Conservation (phyloP, 2,113 vertebrate species). For the Leptodactylus fuscus region DNA sequence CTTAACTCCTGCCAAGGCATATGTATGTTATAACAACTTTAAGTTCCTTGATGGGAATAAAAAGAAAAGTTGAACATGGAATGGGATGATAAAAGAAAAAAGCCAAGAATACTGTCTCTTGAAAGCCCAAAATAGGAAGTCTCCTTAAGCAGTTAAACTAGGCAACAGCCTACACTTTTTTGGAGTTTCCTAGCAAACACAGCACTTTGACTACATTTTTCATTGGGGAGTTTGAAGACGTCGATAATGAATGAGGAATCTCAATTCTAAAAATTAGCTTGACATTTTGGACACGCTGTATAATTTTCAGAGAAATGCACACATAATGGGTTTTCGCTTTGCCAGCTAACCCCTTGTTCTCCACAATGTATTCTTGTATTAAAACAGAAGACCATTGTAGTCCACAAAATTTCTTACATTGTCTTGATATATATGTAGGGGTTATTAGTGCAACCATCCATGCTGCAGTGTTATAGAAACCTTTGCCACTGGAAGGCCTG, state of each 20-base stretch:
- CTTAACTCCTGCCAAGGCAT: too few relatives aligned
- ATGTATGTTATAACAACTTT: too few relatives aligned
- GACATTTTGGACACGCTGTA: background rate
- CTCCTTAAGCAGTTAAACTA: background rate
- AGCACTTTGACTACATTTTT: background rate
- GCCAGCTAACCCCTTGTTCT: background rate
- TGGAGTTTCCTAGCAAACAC: background rate
- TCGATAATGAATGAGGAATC: background rate
- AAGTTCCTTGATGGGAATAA: too few relatives aligned
- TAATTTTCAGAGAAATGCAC: background rate
- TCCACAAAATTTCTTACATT: background rate
- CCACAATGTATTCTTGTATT: constrained; percentile 5
- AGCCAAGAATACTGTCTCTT: too few relatives aligned
- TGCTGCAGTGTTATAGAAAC: constrained; percentile 7
- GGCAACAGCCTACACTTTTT: background rate
- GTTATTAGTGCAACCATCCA: background rate
- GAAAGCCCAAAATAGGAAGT: too few relatives aligned
- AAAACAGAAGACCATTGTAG: constrained; percentile 15
- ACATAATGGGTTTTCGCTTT: background rate
- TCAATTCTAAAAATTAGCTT: background rate
- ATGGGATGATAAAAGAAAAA: too few relatives aligned
- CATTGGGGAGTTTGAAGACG: background rate
- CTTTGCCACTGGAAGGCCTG: background rate
- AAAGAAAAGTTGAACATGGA: too few relatives aligned
- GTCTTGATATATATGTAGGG: background rate